These are phyloP conservation scores for Synergus japonicus DNA, from an alignment of 2,888 invertebrate genomes.

Conservation along the genomic window DNA sequence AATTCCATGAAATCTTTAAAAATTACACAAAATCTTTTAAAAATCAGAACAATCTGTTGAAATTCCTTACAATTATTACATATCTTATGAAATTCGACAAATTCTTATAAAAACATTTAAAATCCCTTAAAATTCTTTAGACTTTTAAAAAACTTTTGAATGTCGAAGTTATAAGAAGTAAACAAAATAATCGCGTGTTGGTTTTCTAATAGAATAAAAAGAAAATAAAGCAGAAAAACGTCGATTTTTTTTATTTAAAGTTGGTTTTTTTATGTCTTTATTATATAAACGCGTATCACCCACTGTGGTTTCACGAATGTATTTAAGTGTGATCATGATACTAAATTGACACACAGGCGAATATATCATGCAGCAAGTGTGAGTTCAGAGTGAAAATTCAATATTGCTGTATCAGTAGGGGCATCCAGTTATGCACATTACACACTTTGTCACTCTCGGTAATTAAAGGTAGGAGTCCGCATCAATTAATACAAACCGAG, in stretches of 20 bases:
- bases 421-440: constrained; percentile 17
- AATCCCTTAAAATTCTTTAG: too few species aligned
- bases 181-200: too few species aligned
- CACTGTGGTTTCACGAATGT: neutral
- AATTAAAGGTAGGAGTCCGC: constrained; percentile 34
- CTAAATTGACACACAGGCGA: neutral
- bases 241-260: neutral
- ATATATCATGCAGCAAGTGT: constrained; percentile 14
- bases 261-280: neutral
- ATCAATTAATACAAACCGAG: constrained; percentile 38
- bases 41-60: too few species aligned
- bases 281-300: neutral
- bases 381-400: constrained; percentile 34
- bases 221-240: too few species aligned
- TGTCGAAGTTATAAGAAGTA: too few species aligned
- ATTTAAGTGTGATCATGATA: neutral
- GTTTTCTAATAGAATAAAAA: too few species aligned
- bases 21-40: too few species aligned
- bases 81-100: too few species aligned
- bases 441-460: constrained; percentile 37
- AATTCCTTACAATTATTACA: too few species aligned
- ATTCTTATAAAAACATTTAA: too few species aligned
- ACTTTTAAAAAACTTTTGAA: too few species aligned
- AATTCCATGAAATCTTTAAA: too few species aligned
- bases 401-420: constrained; percentile 19